Conservation (phyloP, 1,140 invertebrate genomes). For the Helicoverpa zea region DNA sequence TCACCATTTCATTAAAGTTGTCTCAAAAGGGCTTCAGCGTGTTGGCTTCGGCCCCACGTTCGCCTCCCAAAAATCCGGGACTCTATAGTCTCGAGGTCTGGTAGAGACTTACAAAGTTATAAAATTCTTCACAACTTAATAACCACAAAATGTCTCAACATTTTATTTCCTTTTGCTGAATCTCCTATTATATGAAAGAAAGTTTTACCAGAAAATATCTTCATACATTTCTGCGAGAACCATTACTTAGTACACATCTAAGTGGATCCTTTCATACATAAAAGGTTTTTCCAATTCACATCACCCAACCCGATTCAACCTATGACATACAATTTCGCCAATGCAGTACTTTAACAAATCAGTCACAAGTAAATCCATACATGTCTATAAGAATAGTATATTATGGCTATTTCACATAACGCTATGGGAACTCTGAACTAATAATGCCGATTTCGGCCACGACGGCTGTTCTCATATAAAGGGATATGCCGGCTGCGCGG, state of each 20-base stretch:
- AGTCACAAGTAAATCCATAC: not conserved
- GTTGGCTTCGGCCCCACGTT: too few relatives aligned
- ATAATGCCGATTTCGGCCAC: too few relatives aligned
- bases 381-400: not conserved
- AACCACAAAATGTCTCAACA: not conserved
- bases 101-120: too few relatives aligned
- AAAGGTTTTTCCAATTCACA: constrained; percentile 49
- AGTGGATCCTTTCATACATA: constrained; percentile 47
- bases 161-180: not conserved
- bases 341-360: constrained; percentile 18
- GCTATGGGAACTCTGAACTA: too few relatives aligned
- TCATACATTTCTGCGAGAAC: constrained; percentile 26
- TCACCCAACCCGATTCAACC: constrained; percentile 26
- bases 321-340: constrained; percentile 28
- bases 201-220: constrained; percentile 32
- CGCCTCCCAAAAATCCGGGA: too few relatives aligned
- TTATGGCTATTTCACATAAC: too few relatives aligned
- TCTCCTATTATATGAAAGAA: constrained; percentile 10
- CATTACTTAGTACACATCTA: constrained; percentile 43
- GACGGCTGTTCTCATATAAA: too few relatives aligned
- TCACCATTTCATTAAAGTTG: too few relatives aligned
- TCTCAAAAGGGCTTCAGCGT: too few relatives aligned
- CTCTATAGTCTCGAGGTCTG: too few relatives aligned
- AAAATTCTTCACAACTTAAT: not conserved
- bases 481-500: too few relatives aligned